phyloP scores from a whole-genome alignment of 2,888 invertebrate species.

The Peribatodes rhomboidaria region DNA sequence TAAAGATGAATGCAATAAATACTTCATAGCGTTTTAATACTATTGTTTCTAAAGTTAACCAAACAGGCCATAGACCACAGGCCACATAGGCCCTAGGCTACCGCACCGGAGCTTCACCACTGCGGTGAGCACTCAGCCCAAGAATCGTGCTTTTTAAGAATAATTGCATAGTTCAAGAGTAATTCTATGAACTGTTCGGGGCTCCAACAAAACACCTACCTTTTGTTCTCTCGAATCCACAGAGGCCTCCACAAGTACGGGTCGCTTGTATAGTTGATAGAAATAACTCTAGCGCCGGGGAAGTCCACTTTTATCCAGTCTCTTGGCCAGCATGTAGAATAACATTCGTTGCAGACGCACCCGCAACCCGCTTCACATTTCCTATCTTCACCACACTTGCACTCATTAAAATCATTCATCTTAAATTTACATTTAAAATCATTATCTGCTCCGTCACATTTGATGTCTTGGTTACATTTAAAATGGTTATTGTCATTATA shows the following conservation, averaged over 20 bases:
- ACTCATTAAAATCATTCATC: constrained; percentile 47
- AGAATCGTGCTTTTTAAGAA: no score
- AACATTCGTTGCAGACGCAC: constrained; percentile 79
- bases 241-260: constrained; percentile 91
- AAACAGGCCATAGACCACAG: no score
- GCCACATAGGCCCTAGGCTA: no score
- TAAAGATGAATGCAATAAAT: no score
- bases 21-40: no score
- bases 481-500: background rate
- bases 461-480: background rate
- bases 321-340: constrained; percentile 92
- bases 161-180: no score
- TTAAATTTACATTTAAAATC: constrained; percentile 44
- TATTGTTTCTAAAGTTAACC: no score
- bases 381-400: constrained; percentile 54
- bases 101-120: no score
- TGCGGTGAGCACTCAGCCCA: no score
- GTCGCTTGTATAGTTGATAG: constrained; percentile 93
- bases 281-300: constrained; percentile 91
- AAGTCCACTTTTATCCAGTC: constrained; percentile 95
- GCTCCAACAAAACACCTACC: constrained; percentile 73
- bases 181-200: no score
- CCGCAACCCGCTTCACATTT: constrained; percentile 73
- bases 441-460: constrained; percentile 24
- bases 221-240: constrained; percentile 89